Conservation (phyloP, 2,113 vertebrate genomes). For the Oenanthe oenanthe region DNA sequence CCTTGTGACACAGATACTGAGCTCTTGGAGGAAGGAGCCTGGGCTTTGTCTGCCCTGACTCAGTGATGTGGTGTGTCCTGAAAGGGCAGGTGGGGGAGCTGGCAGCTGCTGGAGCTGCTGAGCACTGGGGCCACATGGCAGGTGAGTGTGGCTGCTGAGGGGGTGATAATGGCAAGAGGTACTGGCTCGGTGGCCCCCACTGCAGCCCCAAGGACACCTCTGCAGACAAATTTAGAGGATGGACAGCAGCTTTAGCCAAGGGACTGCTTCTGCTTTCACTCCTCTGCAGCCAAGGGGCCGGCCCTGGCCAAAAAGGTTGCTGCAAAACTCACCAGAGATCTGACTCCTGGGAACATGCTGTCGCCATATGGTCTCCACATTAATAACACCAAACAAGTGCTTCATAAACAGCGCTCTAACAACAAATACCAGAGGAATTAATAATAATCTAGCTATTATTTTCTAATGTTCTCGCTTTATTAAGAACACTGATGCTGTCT, state of each 20-base stretch:
- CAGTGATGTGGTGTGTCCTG: background rate
- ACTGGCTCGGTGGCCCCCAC: background rate
- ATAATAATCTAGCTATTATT: slow-evolving; percentile 64
- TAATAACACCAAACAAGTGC: slow-evolving; percentile 55
- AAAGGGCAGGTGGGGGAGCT: background rate
- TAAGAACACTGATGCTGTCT: slow-evolving; percentile 41
- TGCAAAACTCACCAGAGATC: slow-evolving; percentile 6
- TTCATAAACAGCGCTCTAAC: slow-evolving; percentile 59
- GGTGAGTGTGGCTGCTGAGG: background rate
- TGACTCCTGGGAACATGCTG: slow-evolving; percentile 38
- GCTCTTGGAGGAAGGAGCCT: background rate
- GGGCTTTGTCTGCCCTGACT: background rate
- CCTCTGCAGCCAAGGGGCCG: background rate
- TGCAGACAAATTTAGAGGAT: background rate
- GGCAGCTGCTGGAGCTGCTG: slow-evolving; percentile 4
- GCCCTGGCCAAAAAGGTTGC: slow-evolving; percentile 36
- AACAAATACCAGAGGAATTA: slow-evolving; percentile 69
- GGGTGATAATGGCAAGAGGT: rapidly evolving
- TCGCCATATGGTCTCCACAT: slow-evolving; percentile 47
- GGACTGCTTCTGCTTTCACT: background rate
- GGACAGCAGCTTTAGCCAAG: background rate
- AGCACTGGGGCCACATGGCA: background rate
- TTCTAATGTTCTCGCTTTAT: slow-evolving; percentile 57
- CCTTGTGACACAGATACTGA: background rate
- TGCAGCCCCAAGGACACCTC: background rate